Conservation (phyloP, 2,113 vertebrate genomes). For the Forbesichthys papilliferus region DNA sequence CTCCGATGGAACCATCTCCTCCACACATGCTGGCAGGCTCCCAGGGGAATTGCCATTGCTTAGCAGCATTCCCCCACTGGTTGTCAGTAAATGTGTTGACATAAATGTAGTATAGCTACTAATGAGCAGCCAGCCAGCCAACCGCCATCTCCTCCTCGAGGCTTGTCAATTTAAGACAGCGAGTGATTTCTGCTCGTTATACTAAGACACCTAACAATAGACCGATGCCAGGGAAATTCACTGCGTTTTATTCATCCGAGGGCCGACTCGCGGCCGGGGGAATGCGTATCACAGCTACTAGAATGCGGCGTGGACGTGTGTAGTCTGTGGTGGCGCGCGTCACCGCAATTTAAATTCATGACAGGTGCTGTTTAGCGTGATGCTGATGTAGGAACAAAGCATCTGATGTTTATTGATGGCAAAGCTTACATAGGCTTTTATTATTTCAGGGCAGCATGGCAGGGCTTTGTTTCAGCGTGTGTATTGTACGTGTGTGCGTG, state of each 20-base stretch:
- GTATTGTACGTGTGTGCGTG: constrained; percentile 17
- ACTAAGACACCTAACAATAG: constrained; percentile 46
- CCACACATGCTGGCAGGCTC: background rate
- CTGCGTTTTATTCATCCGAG: constrained; percentile 36
- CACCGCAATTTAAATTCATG: constrained; percentile 68
- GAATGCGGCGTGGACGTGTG: constrained; percentile 54
- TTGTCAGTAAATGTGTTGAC: constrained; percentile 64
- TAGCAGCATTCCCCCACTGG: constrained; percentile 46
- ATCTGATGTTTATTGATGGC: constrained; percentile 71
- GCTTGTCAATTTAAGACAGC: constrained; percentile 53
- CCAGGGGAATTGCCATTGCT: constrained; percentile 2
- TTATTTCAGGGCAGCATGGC: constrained; percentile 63
- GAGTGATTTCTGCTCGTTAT: constrained; percentile 51
- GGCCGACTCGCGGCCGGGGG: constrained; percentile 22
- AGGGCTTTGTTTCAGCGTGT: constrained; percentile 61
- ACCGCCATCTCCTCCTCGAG: constrained; percentile 56
- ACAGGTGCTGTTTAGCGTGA: constrained; percentile 52
- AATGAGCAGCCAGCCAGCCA: constrained; percentile 67
- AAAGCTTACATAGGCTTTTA: constrained; percentile 67
- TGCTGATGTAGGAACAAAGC: constrained; percentile 66
- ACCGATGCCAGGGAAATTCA: constrained; percentile 38
- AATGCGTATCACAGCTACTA: constrained; percentile 40
- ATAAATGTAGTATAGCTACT: constrained; percentile 67
- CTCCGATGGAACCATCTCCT: constrained; percentile 33
- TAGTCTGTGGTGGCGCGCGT: constrained; percentile 33